phyloP scores from a whole-genome alignment of 2,888 invertebrate genomes.

The Lasioglossum pauxillum region DNA sequence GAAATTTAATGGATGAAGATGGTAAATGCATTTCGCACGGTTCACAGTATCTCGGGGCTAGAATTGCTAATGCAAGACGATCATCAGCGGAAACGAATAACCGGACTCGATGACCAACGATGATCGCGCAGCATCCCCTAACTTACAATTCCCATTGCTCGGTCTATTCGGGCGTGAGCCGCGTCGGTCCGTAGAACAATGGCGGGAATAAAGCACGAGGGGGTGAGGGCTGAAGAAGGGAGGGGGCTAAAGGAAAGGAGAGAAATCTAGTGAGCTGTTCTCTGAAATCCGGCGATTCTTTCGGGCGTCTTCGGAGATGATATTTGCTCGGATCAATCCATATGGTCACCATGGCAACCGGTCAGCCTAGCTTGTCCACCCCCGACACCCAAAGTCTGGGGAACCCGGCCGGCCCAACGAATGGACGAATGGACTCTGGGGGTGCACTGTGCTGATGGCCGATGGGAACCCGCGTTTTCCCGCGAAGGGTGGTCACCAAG shows the following conservation, averaged over 20 bases:
- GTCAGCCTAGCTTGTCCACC: slow-evolving; percentile 82
- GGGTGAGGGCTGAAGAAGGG: slow-evolving; percentile 29
- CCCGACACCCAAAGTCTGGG: slow-evolving; percentile 76
- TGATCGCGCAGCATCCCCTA: slow-evolving; percentile 41
- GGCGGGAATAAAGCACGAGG: slow-evolving; percentile 23
- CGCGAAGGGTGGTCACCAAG: slow-evolving; percentile 53
- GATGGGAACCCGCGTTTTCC: slow-evolving; percentile 57
- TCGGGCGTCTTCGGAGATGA: slow-evolving; percentile 84
- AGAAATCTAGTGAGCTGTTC: slow-evolving; percentile 70
- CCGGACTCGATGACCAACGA: slow-evolving; percentile 44
- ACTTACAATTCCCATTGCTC: slow-evolving; percentile 52
- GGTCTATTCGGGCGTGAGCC: slow-evolving; percentile 28
- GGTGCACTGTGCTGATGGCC: slow-evolving; percentile 64
- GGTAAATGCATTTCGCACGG: background rate
- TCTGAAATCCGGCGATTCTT: slow-evolving; percentile 83
- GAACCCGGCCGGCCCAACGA: slow-evolving; percentile 73
- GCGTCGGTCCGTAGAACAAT: slow-evolving; percentile 33
- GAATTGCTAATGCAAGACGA: slow-evolving; percentile 23
- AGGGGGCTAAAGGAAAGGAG: slow-evolving; percentile 26
- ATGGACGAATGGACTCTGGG: slow-evolving; percentile 71
- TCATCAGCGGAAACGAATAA: slow-evolving; percentile 23
- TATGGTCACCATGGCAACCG: slow-evolving; percentile 84
- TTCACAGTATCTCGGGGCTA: background rate
- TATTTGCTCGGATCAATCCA: slow-evolving; percentile 84
- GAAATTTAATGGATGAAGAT: background rate